Percentiles rank a stretch among this genome's conserved stretches.
These are phyloP conservation scores for Hirundichthys speculiger DNA, from an alignment of 2,113 vertebrate genomes.

Conservation along the genomic window DNA sequence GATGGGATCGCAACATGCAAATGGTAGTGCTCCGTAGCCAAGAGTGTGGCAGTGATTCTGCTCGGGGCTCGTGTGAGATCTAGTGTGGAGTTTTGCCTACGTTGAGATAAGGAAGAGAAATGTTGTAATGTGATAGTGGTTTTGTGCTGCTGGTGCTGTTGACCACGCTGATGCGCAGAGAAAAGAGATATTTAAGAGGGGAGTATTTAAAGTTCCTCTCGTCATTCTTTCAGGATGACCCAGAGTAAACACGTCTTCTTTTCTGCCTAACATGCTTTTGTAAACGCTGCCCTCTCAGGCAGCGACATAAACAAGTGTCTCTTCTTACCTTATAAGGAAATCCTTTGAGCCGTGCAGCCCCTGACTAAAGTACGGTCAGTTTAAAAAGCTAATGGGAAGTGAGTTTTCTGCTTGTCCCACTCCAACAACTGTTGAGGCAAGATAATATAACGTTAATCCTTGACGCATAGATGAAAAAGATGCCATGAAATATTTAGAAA, in stretches of 20 bases:
- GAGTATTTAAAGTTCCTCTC: slow-evolving; percentile 6
- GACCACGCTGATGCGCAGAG: slow-evolving; percentile 8
- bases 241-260: not conserved
- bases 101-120: slow-evolving; percentile 23
- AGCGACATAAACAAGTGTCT: slow-evolving; percentile 37
- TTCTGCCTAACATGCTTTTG: not conserved
- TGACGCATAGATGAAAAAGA: slow-evolving; percentile 42
- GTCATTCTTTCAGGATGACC: not conserved
- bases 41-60: slow-evolving; percentile 32
- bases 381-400: slow-evolving; percentile 73
- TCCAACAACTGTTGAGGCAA: slow-evolving; percentile 51
- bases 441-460: slow-evolving; percentile 60
- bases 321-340: slow-evolving; percentile 72
- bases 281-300: slow-evolving; percentile 9
- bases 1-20: slow-evolving; percentile 24
- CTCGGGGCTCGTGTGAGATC: slow-evolving; percentile 16
- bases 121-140: slow-evolving; percentile 33
- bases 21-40: slow-evolving; percentile 9
- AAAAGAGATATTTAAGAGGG: not conserved
- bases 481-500: slow-evolving; percentile 53
- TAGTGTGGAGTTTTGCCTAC: slow-evolving; percentile 15
- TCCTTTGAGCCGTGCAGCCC: slow-evolving; percentile 23
- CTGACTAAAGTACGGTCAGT: slow-evolving; percentile 41
- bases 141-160: slow-evolving; percentile 31
- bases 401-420: slow-evolving; percentile 36